Evolutionary conservation across 2,888 invertebrate species (phyloP).

Genomic region (Machimus atricapillus): DNA sequence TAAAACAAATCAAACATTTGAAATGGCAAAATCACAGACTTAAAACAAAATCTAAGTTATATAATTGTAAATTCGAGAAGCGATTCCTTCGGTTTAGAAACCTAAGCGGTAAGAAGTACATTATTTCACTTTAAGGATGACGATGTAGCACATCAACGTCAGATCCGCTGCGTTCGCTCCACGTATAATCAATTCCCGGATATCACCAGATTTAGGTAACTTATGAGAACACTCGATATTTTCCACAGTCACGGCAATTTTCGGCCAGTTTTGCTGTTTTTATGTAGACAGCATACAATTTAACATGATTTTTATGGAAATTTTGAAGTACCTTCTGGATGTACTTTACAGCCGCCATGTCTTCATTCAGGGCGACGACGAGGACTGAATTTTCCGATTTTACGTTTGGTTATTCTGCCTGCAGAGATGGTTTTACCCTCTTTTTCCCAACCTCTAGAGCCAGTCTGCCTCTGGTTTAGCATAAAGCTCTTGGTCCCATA

Average conservation of each 20-base stretch:
- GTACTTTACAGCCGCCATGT: slow-evolving; percentile 60
- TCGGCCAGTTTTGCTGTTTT: slow-evolving; percentile 60
- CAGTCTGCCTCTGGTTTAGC: not conserved
- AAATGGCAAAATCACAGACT: slow-evolving; percentile 12
- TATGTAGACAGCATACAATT: slow-evolving; percentile 62
- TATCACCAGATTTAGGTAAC: not conserved
- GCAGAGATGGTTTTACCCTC: not conserved
- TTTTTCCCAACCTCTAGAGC: not conserved
- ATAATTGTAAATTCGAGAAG: not conserved
- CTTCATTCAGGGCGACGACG: slow-evolving; percentile 43
- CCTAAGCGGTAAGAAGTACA: not conserved
- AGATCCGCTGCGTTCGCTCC: not conserved
- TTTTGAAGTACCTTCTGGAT: slow-evolving; percentile 58
- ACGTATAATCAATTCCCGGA: not conserved
- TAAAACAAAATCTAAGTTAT: slow-evolving; percentile 8
- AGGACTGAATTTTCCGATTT: slow-evolving; percentile 32
- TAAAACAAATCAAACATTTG: not conserved
- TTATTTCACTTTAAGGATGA: not conserved
- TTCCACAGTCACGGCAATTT: not conserved
- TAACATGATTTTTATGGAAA: slow-evolving; percentile 61
- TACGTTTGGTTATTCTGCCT: not conserved
- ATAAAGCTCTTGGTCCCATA: not conserved
- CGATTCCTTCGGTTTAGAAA: not conserved
- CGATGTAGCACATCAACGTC: not conserved
- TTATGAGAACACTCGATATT: not conserved